Evolutionary conservation across 2,113 vertebrate genomes (phyloP).

Genomic region (Actinemys pallida): DNA sequence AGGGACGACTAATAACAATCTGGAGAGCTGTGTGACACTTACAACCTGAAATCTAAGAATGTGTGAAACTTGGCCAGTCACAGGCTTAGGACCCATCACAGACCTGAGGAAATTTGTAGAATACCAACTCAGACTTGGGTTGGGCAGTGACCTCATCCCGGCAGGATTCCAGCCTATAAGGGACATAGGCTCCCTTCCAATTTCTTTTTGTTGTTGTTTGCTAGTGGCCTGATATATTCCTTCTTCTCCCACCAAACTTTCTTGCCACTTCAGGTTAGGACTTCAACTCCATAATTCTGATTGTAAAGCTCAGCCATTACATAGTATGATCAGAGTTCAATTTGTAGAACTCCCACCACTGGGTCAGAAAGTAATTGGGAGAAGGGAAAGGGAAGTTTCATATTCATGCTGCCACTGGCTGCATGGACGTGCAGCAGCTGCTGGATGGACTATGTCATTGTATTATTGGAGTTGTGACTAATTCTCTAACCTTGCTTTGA

Average conservation of each 20-base stretch:
- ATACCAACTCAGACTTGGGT: not conserved
- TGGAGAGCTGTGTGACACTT: conserved; percentile 48
- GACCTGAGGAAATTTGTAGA: not conserved
- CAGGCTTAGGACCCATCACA: not conserved
- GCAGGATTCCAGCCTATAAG: not conserved
- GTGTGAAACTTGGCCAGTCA: not conserved
- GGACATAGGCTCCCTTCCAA: accelerated
- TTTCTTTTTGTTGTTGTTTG: not conserved
- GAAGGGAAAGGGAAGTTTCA: not conserved
- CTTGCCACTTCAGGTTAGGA: not conserved
- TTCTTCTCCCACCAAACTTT: not conserved
- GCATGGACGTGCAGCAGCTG: accelerated
- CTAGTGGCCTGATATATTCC: accelerated
- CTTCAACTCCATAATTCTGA: not conserved
- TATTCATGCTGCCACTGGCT: accelerated
- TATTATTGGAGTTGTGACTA: not conserved
- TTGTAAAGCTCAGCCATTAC: not conserved
- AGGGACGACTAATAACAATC: conserved; percentile 54
- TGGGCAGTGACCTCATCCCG: not conserved
- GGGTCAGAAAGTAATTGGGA: not conserved
- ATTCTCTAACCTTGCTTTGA: not conserved
- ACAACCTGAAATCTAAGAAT: conserved; percentile 4
- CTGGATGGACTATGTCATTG: not conserved
- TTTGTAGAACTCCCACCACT: not conserved
- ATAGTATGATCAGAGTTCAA: not conserved